Percentiles rank a stretch among this genome's conserved stretches.
Evolutionary conservation across 2,888 invertebrate species (phyloP).

Genomic region (Patella ulyssiponensis): DNA sequence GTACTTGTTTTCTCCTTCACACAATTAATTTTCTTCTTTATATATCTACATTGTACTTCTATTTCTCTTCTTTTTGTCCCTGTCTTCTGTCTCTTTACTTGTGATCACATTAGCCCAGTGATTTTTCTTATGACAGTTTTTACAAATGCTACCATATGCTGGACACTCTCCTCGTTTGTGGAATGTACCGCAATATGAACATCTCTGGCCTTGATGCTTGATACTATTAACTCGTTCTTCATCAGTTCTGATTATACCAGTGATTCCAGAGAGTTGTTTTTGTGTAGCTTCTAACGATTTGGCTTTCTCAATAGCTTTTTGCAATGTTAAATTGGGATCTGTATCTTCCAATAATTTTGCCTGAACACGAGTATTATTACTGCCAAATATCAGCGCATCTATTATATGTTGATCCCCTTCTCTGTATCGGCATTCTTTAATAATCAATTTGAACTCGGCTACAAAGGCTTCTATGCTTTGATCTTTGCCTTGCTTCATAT

Average conservation of each 20-base stretch:
- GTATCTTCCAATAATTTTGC: background rate
- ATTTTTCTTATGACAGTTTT: background rate
- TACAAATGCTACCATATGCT: background rate
- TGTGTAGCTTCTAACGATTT: background rate
- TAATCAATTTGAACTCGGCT: background rate
- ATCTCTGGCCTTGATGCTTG: background rate
- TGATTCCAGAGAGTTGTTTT: background rate
- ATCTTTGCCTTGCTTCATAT: background rate
- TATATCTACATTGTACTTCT: too few relatives aligned
- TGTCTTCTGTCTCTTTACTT: too few relatives aligned
- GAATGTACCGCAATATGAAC: conserved; percentile 6
- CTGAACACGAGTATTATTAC: background rate
- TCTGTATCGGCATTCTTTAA: background rate
- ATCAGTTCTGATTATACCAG: background rate
- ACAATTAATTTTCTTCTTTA: too few relatives aligned
- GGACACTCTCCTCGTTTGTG: background rate
- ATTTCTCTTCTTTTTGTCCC: too few relatives aligned
- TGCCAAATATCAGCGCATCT: background rate
- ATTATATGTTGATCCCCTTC: background rate
- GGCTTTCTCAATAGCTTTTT: background rate
- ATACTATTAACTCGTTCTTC: background rate
- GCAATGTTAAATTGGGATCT: background rate
- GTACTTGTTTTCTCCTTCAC: too few relatives aligned
- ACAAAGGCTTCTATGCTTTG: conserved; percentile 5
- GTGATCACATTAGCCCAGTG: background rate